A percentile compares a stretch with the other conserved stretches of the same genome.
Conservation (phyloP, 2,113 vertebrate genomes). For the Myotis brandtii region DNA sequence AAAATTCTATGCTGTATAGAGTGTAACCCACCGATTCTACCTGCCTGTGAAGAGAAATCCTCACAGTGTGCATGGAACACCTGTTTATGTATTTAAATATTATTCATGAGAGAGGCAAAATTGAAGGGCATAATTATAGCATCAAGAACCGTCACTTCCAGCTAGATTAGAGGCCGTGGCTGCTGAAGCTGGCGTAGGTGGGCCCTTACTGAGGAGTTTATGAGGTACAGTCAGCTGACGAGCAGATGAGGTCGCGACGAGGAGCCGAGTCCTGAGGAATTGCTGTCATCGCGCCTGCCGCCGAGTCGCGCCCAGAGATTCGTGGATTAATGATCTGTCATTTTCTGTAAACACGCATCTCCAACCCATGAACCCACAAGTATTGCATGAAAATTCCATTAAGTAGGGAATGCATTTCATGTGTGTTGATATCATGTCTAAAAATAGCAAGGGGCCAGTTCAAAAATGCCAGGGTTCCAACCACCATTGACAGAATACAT, state of each 20-base stretch:
- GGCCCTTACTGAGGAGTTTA: neutral
- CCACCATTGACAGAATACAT: neutral
- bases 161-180: neutral
- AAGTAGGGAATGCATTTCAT: slow-evolving; percentile 55
- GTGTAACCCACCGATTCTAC: neutral
- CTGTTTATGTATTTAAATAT: neutral
- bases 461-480: neutral
- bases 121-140: neutral
- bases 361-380: neutral
- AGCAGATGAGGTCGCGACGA: slow-evolving; percentile 61
- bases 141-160: slow-evolving; percentile 66
- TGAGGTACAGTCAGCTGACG: slow-evolving; percentile 71
- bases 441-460: slow-evolving; percentile 52
- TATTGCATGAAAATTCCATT: slow-evolving; percentile 62
- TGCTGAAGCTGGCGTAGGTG: too few relatives aligned
- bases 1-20: neutral
- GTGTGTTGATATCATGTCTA: slow-evolving; percentile 33
- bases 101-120: neutral
- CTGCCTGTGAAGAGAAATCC: neutral
- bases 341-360: slow-evolving; percentile 78
- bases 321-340: slow-evolving; percentile 79
- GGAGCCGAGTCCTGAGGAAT: slow-evolving; percentile 77
- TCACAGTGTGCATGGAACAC: neutral
- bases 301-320: slow-evolving; percentile 54
- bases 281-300: slow-evolving; percentile 64